Evolutionary conservation across 2,113 vertebrate genomes (phyloP).

Genomic region (Sterrhoptilus dennistouni): DNA sequence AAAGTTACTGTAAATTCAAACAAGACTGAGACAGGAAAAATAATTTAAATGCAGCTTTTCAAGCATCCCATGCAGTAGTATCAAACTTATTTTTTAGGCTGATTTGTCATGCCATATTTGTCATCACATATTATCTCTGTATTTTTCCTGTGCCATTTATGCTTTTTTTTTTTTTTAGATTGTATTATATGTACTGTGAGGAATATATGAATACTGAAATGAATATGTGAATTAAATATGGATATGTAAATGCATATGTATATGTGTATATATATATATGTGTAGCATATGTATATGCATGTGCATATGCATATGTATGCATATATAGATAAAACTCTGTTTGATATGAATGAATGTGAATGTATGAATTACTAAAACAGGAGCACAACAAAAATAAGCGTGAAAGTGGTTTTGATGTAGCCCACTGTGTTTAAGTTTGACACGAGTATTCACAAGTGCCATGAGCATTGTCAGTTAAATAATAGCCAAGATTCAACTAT

Average conservation of each 20-base stretch:
- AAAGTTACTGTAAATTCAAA: background rate
- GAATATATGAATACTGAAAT: background rate
- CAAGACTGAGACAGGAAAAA: background rate
- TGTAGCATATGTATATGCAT: background rate
- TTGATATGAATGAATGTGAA: background rate
- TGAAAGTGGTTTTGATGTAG: background rate
- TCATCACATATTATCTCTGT: background rate
- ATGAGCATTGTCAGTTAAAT: background rate
- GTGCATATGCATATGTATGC: background rate
- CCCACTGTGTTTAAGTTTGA: background rate
- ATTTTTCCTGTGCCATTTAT: background rate
- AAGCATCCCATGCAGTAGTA: background rate
- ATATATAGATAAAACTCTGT: background rate
- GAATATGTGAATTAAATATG: background rate
- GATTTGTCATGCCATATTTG: background rate
- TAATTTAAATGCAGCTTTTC: background rate
- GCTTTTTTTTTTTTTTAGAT: background rate
- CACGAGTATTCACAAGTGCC: background rate
- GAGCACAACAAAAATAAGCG: background rate
- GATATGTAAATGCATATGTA: accelerated
- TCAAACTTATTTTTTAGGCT: background rate
- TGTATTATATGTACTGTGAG: background rate
- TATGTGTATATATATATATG: background rate
- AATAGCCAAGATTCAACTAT: background rate
- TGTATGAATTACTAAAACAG: background rate